Base-by-base conservation (phyloP, 2,797 vertebrate species). In the Bradypodion ventrale region DNA sequence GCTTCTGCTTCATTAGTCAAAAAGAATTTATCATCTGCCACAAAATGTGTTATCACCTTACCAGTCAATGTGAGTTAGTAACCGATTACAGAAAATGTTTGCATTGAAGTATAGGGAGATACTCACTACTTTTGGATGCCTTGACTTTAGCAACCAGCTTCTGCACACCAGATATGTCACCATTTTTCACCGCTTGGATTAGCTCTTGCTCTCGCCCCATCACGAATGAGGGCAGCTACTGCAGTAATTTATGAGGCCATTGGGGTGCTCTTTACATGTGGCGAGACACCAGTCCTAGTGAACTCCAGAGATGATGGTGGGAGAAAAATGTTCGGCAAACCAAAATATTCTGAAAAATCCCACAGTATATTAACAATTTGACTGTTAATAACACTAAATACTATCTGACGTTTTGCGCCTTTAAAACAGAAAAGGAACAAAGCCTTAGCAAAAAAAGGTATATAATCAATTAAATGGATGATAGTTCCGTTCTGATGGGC, bases 171-270 rank as follows among this genome's bases (percentile, higher is more conserved):
- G 94, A 92, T 83, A 97, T 27, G 2, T 97, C 96, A 90, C 96
- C 96, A 0, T 95, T 96, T 93, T 97, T 97, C 92, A 96, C 96
- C 0, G 96, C 96, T 4, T 96, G 95, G 85, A 97, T 96, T 80
- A 97, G 94, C 87, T 97, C 96, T 92, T 97, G 96, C 86, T 97
- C 96, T 13, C 96, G 95, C 85, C 96, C 96, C 96, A 97, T 97
- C 4, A 85, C 91, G 88, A 92, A 74, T 75, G 81, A 83, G 90
- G 80, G 85, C 80, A 86, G 83, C 84, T 69, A 89, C 85, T 75
- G 75, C 8, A 0, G 46, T 0, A 2, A 62, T 86, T 93, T 92
- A 94, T 75, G 89, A 85, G 90, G 91, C 90, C 94, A 94, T 94
- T 32, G 25, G 42, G 32, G 62, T 73, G 59, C 44, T 72, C 6